Conservation (phyloP, 2,113 vertebrate species). For the Dendropsophus ebraccatus region DNA sequence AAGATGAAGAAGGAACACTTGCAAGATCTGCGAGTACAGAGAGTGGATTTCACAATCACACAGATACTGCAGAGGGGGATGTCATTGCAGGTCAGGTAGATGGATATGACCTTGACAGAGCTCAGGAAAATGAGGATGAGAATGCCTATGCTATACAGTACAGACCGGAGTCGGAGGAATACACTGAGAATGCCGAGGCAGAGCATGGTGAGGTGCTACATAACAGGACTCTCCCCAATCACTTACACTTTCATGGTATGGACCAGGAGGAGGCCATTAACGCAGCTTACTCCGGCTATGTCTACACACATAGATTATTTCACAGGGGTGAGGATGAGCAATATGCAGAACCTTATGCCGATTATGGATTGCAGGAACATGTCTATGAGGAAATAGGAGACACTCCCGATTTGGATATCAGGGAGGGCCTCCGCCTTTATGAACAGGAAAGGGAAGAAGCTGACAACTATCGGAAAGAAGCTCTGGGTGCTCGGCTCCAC, state of each 20-base stretch:
- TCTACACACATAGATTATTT: conserved; percentile 83
- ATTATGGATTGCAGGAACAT: conserved; percentile 88
- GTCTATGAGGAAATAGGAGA: conserved; percentile 96
- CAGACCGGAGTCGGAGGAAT: conserved; percentile 88
- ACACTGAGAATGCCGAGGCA: conserved; percentile 88
- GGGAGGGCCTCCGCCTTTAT: conserved; percentile 78
- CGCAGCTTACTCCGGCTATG: conserved; percentile 86
- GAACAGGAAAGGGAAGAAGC: conserved; percentile 77
- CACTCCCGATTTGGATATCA: conserved; percentile 72
- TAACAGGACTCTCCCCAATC: conserved; percentile 73
- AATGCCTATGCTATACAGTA: conserved; percentile 77
- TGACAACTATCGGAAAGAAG: conserved; percentile 84
- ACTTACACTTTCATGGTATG: conserved; percentile 77
- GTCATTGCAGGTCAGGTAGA: conserved; percentile 77
- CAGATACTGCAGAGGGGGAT: conserved; percentile 90
- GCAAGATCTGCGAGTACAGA: conserved; percentile 93
- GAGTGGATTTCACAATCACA: conserved; percentile 95
- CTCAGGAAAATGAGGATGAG: conserved; percentile 80
- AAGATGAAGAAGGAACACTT: conserved; percentile 82
- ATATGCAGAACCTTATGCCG: conserved; percentile 88
- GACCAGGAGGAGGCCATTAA: conserved; percentile 82
- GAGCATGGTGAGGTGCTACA: conserved; percentile 80
- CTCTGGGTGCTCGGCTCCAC: conserved; percentile 89
- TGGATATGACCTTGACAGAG: conserved; percentile 69
- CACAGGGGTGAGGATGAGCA: conserved; percentile 78